phyloP scores from a whole-genome alignment of 1,140 invertebrate genomes.

The Drepana arcuata region DNA sequence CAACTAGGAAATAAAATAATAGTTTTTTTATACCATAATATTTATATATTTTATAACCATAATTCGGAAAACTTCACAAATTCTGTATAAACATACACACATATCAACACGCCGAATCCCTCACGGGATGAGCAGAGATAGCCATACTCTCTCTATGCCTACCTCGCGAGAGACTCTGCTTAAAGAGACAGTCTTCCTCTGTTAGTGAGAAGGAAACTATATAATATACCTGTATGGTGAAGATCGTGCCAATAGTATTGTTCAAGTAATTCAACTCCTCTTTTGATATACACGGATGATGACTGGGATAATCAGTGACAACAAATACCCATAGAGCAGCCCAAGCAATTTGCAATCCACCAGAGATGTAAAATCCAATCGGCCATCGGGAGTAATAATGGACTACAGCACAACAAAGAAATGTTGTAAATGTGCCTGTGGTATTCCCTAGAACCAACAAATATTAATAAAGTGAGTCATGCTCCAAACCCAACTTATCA shows the following conservation, averaged over 20 bases:
- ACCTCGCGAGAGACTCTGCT: too few species aligned
- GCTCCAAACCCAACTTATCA: too few species aligned
- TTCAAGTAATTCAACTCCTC: slow-evolving; percentile 80
- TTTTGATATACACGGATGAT: slow-evolving; percentile 81
- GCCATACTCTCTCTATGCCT: too few species aligned
- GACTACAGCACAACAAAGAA: slow-evolving; percentile 74
- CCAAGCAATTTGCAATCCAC: slow-evolving; percentile 75
- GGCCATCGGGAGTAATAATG: slow-evolving; percentile 77
- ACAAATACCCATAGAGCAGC: slow-evolving; percentile 75
- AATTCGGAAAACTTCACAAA: too few species aligned
- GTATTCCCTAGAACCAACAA: slow-evolving; percentile 75
- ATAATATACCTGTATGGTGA: slow-evolving; percentile 68
- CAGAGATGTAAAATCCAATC: slow-evolving; percentile 81
- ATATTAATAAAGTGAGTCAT: too few species aligned
- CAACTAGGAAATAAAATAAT: slow-evolving; percentile 27
- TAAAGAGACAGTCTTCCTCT: too few species aligned
- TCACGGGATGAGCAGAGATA: too few species aligned
- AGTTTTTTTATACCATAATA: neutral
- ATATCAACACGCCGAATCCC: too few species aligned
- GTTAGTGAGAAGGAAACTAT: too few species aligned
- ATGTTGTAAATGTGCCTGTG: slow-evolving; percentile 78
- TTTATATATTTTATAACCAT: too few species aligned
- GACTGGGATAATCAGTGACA: slow-evolving; percentile 79
- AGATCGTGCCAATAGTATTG: slow-evolving; percentile 71
- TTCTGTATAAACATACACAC: too few species aligned